Evolutionary conservation across 2,888 invertebrate species (phyloP).

Genomic region (Diadromus collaris): DNA sequence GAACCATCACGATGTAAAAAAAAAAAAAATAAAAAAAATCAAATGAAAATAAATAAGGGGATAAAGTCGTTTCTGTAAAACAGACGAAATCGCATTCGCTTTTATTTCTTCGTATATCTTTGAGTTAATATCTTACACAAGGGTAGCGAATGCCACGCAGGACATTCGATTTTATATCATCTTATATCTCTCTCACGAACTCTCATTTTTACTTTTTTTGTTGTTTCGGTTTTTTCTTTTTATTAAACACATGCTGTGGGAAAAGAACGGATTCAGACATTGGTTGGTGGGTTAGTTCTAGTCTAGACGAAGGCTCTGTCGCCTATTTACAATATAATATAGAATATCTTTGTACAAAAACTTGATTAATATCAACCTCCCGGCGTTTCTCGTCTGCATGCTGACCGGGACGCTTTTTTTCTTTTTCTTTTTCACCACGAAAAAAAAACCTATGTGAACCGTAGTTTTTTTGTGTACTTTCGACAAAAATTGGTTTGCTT

Average conservation of each 20-base stretch:
- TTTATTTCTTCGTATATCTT: conserved; percentile 68
- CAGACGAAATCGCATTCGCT: conserved; percentile 74
- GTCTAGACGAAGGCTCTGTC: conserved; percentile 67
- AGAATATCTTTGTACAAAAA: conserved; percentile 66
- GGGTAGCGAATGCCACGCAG: conserved; percentile 46
- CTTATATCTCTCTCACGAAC: conserved; percentile 22
- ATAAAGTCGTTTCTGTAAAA: conserved; percentile 70
- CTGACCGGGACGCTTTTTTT: background rate
- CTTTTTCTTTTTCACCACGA: conserved; percentile 15
- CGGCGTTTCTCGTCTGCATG: conserved; percentile 21
- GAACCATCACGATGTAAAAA: conserved; percentile 21
- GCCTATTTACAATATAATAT: conserved; percentile 76
- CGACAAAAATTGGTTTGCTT: background rate
- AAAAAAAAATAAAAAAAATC: background rate
- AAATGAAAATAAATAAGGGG: background rate
- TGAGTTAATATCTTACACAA: conserved; percentile 62
- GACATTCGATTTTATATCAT: conserved; percentile 41
- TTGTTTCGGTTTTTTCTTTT: too few species aligned
- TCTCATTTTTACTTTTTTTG: conserved; percentile 46
- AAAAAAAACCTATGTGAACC: conserved; percentile 1
- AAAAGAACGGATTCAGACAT: conserved; percentile 73
- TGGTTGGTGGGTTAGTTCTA: conserved; percentile 64
- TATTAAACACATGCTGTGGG: conserved; percentile 60
- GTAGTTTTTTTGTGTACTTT: background rate
- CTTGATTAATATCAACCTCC: conserved; percentile 63